A percentile compares a stretch with the other conserved stretches of the same genome.
Evolutionary conservation across 2,113 vertebrate species (phyloP).

Genomic region (Ginglymostoma cirratum): DNA sequence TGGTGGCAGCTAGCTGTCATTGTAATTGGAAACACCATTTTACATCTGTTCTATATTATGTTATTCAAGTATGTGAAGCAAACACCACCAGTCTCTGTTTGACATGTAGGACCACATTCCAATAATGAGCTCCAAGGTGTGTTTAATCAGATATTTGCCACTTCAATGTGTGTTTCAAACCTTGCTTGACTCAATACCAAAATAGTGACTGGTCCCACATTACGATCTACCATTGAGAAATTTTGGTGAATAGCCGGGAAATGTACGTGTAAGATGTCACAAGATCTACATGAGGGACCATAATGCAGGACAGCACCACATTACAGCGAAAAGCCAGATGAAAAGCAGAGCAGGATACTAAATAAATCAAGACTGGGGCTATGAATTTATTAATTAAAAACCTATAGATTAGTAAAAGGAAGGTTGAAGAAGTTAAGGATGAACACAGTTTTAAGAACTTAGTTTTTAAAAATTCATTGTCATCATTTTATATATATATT

Average conservation of each 20-base stretch:
- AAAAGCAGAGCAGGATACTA: background rate
- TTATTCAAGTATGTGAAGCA: background rate
- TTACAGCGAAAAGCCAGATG: background rate
- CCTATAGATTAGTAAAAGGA: background rate
- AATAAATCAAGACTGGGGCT: background rate
- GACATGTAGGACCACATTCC: background rate
- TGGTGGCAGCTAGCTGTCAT: background rate
- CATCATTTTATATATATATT: too few species aligned
- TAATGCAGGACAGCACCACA: background rate
- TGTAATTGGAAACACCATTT: background rate
- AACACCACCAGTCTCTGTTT: background rate
- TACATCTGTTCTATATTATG: slow-evolving; percentile 5
- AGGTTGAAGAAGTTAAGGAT: background rate
- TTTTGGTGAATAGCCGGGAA: background rate
- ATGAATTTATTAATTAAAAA: background rate
- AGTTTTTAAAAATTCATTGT: too few species aligned
- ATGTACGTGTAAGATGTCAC: background rate
- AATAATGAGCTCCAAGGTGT: slow-evolving; percentile 25
- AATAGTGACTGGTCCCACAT: background rate
- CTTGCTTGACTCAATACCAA: background rate
- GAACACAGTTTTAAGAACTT: background rate
- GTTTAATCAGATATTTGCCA: background rate
- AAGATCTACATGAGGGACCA: background rate
- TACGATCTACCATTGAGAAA: background rate
- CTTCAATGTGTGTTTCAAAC: background rate